Conservation (phyloP, 2,113 vertebrate genomes). For the Chauna torquata region DNA sequence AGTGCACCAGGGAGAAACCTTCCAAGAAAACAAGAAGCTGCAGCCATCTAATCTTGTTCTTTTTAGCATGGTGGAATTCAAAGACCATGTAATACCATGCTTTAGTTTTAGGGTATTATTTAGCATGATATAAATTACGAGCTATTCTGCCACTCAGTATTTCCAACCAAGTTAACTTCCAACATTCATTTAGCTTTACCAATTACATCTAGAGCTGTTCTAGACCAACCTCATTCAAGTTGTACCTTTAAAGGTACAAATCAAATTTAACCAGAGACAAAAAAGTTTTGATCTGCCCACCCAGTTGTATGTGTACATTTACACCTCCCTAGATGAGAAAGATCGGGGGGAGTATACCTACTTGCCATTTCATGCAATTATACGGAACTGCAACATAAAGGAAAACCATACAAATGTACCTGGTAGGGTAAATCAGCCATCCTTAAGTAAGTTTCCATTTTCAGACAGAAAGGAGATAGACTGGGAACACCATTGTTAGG, state of each 20-base stretch:
- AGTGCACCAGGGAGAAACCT: neutral
- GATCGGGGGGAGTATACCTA: neutral
- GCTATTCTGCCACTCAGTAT: neutral
- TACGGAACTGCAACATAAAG: neutral
- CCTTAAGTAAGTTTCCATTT: conserved; percentile 96
- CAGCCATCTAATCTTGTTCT: neutral
- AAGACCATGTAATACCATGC: neutral
- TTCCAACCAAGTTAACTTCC: neutral
- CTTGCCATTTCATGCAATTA: neutral
- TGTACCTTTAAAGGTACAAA: neutral
- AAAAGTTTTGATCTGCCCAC: neutral
- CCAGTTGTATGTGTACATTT: neutral
- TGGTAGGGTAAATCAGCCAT: conserved; percentile 98
- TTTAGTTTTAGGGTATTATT: neutral
- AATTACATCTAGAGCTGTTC: neutral
- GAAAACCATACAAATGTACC: conserved; percentile 73
- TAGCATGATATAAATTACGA: neutral
- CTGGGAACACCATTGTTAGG: conserved; percentile 93
- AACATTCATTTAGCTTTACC: neutral
- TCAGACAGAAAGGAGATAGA: conserved; percentile 95
- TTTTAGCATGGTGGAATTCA: neutral
- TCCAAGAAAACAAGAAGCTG: neutral
- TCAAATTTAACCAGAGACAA: neutral
- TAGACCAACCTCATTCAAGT: neutral
- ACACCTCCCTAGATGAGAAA: neutral